phyloP scores from a whole-genome alignment of 2,797 vertebrate genomes.

The Babyrousa celebensis region DNA sequence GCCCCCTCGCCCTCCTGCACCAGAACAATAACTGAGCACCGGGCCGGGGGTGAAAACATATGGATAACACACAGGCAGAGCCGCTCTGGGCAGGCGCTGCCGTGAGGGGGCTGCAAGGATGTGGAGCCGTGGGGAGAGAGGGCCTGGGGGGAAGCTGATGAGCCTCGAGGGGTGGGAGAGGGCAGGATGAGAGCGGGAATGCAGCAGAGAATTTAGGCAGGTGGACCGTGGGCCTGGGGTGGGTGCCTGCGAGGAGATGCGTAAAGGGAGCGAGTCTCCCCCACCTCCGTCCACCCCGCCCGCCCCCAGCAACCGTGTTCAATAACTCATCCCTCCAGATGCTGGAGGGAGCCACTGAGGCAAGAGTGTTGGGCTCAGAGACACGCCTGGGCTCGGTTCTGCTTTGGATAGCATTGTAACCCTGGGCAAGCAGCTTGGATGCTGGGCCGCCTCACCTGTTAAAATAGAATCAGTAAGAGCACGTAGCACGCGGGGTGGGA shows the following conservation, averaged over 20 bases:
- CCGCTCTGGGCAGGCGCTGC: neutral
- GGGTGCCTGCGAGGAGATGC: neutral
- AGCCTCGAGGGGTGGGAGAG: neutral
- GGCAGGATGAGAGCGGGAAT: neutral
- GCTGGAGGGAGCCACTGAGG: neutral
- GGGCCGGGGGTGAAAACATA: constrained; percentile 71
- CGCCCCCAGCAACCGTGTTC: neutral
- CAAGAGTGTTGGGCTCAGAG: neutral
- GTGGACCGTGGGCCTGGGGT: neutral
- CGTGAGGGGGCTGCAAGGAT: neutral
- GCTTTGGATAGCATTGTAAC: neutral
- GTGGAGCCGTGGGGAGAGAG: neutral
- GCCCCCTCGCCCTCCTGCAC: constrained; percentile 86
- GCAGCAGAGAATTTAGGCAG: neutral
- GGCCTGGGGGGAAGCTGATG: neutral
- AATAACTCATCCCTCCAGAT: neutral
- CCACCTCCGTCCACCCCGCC: no score
- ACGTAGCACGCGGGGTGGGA: fast-evolving
- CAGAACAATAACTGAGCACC: constrained; percentile 83
- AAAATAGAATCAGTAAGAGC: neutral
- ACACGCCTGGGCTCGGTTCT: neutral
- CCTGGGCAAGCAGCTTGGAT: neutral
- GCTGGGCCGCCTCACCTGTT: neutral
- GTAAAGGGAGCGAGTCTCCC: neutral
- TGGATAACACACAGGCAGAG: constrained; percentile 34